phyloP scores from a whole-genome alignment of 2,888 invertebrate species.

The Drosophila mulleri region DNA sequence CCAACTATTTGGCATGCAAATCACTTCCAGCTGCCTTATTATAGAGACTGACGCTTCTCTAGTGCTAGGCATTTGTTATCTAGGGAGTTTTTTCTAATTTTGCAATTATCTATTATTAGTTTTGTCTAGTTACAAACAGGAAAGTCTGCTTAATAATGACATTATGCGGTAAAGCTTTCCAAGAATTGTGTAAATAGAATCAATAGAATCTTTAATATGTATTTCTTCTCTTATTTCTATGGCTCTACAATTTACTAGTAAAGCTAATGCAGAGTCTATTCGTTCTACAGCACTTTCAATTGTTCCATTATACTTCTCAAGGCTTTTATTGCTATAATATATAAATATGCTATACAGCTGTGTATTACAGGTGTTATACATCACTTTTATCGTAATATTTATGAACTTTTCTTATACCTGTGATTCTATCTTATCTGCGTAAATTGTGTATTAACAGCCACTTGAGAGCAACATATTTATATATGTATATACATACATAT shows the following conservation, averaged over 20 bases:
- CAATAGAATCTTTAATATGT: background rate
- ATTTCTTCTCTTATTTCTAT: too few relatives aligned
- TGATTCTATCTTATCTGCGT: background rate
- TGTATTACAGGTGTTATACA: background rate
- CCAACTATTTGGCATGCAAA: conserved; percentile 31
- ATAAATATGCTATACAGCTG: background rate
- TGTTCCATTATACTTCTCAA: background rate
- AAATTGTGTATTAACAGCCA: background rate
- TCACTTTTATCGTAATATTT: background rate
- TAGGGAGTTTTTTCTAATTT: background rate
- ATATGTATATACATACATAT: too few relatives aligned
- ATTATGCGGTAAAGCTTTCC: background rate
- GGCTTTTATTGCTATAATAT: background rate
- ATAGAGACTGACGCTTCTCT: background rate
- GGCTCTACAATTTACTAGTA: too few relatives aligned
- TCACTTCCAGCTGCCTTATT: background rate
- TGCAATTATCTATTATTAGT: background rate
- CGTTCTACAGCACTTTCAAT: background rate
- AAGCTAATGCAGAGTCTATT: too few relatives aligned
- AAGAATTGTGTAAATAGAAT: background rate
- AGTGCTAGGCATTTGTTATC: background rate
- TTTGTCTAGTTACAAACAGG: background rate
- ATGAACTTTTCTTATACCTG: background rate
- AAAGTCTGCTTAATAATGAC: background rate
- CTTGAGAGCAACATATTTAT: background rate